Evolutionary conservation across 2,888 invertebrate species (phyloP).

Genomic region (Lasioglossum pauxillum): DNA sequence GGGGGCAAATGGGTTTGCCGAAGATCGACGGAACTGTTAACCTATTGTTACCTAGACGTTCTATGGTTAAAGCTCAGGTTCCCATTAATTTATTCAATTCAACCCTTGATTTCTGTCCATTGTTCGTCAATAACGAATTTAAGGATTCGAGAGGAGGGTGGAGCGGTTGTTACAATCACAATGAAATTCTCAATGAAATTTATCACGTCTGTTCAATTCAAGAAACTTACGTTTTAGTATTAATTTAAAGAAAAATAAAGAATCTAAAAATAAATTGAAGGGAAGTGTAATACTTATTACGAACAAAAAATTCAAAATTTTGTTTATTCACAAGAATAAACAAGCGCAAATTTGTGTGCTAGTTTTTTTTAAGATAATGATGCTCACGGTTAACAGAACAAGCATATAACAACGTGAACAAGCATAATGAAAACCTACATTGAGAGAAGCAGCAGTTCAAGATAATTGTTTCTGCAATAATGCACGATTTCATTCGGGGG

Average conservation of each 20-base stretch:
- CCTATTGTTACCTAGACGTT: constrained; percentile 25
- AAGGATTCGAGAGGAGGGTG: neutral
- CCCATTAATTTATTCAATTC: constrained; percentile 17
- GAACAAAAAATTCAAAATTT: too few relatives aligned
- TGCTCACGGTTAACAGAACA: neutral
- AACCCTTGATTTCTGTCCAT: neutral
- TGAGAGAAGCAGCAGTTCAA: neutral
- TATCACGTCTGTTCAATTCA: neutral
- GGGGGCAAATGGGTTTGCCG: constrained; percentile 38
- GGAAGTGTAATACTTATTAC: too few relatives aligned
- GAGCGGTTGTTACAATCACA: neutral
- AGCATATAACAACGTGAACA: neutral
- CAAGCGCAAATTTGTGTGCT: neutral
- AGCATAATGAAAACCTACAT: neutral
- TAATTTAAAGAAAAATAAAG: too few relatives aligned
- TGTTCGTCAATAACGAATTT: neutral
- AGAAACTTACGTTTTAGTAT: neutral
- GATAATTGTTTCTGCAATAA: neutral
- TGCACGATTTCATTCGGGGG: neutral
- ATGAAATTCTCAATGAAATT: neutral
- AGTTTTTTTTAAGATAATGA: neutral
- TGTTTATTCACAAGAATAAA: neutral
- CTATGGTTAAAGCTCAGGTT: neutral
- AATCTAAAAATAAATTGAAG: too few relatives aligned
- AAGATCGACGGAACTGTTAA: constrained; percentile 42